Evolutionary conservation across 2,113 vertebrate genomes (phyloP), one percentile per base, ranked within the genome.

Genomic region (Phylloscopus trochilus): DNA sequence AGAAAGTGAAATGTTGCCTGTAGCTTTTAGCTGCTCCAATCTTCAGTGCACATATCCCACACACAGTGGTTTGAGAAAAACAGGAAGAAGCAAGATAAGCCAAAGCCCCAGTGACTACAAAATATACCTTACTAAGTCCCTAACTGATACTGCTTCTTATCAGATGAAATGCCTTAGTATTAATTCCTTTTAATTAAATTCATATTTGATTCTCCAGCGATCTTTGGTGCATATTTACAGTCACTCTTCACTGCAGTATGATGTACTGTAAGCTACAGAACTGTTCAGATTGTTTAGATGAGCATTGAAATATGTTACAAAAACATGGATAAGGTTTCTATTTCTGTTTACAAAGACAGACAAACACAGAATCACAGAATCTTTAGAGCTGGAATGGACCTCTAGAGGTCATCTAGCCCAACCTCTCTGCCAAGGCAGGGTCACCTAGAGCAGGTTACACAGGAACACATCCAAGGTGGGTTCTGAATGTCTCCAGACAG

Each of bases 161-260:
- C 94, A 95, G 94, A 93, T 96, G 33, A 97, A 97, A 91, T 92
- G 89, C 85, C 82, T 96, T 51, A 89, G 56, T 89, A 95, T 93
- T 95, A 96, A 95, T 89, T 92, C 64, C 22, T 96, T 94, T 96
- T 95, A 96, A 97, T 97, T 95, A 96, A 96, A 94, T 92, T 96
- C 47, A 27, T 90, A 56, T 90, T 87, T 96, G 30, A 90, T 93
- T 95, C 85, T 93, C 78, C 43, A 19, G 53, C 73, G 74, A 92
- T 91, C 27, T 88, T 86, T 60, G 33, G 37, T 68, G 52, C 7
- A 35, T 94, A 93, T 93, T 93, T 83, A 78, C 62, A 92, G 82
- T 19, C 52, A 74, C 9, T 80, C 67, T 68, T 91, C 62, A 31
- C 56, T 64, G 67, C 2, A 1, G 39, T 59, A 51, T 14, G 8